These are phyloP conservation scores for Caenorhabditis macrosperma DNA, from an alignment of 2,888 invertebrate genomes.

Conservation along the genomic window DNA sequence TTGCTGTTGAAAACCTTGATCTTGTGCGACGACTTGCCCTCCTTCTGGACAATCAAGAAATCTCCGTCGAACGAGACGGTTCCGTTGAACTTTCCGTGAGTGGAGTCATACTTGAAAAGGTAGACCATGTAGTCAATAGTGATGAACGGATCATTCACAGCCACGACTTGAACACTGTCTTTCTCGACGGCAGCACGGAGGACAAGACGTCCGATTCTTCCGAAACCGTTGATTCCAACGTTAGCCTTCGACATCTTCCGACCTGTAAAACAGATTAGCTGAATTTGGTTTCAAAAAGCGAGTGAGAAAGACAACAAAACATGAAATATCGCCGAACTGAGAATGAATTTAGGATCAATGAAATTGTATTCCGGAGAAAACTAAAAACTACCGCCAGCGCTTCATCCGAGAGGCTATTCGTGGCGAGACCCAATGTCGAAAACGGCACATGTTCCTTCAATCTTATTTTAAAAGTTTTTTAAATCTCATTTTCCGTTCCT, in stretches of 20 bases:
- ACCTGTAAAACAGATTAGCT: too few relatives aligned
- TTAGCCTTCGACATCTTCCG: not conserved
- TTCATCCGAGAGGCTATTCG: not conserved
- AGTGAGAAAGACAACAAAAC: too few relatives aligned
- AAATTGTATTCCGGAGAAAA: not conserved
- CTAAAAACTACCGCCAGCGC: not conserved
- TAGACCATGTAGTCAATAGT: conserved; percentile 93
- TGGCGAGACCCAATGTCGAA: not conserved
- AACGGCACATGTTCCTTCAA: not conserved
- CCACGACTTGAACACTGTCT: conserved; percentile 84
- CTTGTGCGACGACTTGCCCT: conserved; percentile 83
- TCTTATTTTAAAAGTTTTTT: too few relatives aligned
- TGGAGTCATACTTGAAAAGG: conserved; percentile 89
- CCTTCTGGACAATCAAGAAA: conserved; percentile 86
- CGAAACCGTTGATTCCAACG: conserved; percentile 94
- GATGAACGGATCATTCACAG: conserved; percentile 97
- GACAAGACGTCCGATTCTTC: conserved; percentile 94
- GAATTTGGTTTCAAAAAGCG: too few relatives aligned
- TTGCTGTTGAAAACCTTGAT: conserved; percentile 83
- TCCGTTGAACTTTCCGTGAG: conserved; percentile 95
- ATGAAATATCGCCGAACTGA: not conserved
- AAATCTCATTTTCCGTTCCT: too few relatives aligned
- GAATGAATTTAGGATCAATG: too few relatives aligned
- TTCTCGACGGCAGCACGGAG: conserved; percentile 89
- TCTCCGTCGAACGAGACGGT: conserved; percentile 88